These are phyloP conservation scores for Paratilapia polleni DNA, from an alignment of 2,113 vertebrate species.

Conservation along the genomic window DNA sequence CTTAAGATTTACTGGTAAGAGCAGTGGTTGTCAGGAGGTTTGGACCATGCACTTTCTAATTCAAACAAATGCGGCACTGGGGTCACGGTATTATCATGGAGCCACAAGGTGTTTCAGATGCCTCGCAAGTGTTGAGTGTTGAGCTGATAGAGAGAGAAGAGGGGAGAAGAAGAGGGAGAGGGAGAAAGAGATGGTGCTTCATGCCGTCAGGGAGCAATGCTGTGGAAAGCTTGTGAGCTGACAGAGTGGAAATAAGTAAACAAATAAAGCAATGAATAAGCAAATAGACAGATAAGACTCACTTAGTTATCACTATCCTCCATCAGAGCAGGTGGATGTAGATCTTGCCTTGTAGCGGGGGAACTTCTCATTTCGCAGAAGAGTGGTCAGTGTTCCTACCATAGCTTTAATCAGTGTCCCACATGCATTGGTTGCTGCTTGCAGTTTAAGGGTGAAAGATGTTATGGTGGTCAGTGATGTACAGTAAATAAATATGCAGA, in stretches of 20 bases:
- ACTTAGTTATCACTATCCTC: constrained; percentile 48
- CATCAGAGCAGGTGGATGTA: constrained; percentile 57
- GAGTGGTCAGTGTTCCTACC: constrained; percentile 47
- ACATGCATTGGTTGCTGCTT: constrained; percentile 31
- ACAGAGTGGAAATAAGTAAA: constrained; percentile 55
- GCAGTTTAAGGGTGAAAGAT: not conserved
- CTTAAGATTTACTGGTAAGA: constrained; percentile 79
- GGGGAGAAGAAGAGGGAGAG: constrained; percentile 9
- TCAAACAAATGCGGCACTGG: constrained; percentile 77
- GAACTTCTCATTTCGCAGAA: constrained; percentile 76
- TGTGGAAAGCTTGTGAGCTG: constrained; percentile 14
- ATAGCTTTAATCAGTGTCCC: constrained; percentile 54
- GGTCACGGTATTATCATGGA: constrained; percentile 75
- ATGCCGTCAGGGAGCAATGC: constrained; percentile 4
- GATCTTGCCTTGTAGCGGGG: constrained; percentile 31
- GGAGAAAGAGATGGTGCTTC: not conserved
- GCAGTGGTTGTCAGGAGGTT: constrained; percentile 70
- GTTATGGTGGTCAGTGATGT: constrained; percentile 43
- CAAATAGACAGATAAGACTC: constrained; percentile 59
- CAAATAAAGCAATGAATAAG: constrained; percentile 61
- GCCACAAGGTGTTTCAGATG: constrained; percentile 81
- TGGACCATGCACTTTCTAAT: constrained; percentile 83
- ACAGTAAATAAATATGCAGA: constrained; percentile 45
- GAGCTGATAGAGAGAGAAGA: constrained; percentile 57
- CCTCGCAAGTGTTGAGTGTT: constrained; percentile 76